phyloP scores from a whole-genome alignment of 1,140 invertebrate species.

The Aphaenogaster rudis region DNA sequence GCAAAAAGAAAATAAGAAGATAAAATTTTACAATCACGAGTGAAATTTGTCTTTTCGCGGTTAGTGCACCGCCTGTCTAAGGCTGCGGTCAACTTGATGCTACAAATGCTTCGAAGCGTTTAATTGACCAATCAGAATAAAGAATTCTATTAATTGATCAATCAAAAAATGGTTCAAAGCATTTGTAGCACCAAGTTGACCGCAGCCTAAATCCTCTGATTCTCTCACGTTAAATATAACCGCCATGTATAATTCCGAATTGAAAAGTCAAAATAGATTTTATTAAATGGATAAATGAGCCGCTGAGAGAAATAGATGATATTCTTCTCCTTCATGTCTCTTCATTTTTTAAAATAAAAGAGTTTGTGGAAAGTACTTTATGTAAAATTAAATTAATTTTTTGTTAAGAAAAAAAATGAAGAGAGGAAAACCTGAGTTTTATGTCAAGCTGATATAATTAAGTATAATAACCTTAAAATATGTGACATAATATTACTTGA shows the following conservation, averaged over 20 bases:
- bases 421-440: not conserved
- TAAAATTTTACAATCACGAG: conserved; percentile 22
- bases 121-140: too few species aligned
- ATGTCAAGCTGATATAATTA: not conserved
- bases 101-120: too few species aligned
- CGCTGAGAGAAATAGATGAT: not conserved
- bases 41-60: conserved; percentile 31
- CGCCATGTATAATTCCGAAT: not conserved
- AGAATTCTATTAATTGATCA: too few species aligned
- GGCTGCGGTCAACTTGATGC: not conserved
- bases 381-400: conserved; percentile 1
- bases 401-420: not conserved
- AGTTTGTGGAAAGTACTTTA: not conserved
- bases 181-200: too few species aligned
- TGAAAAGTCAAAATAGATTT: not conserved
- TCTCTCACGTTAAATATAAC: not conserved
- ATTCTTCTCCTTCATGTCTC: not conserved
- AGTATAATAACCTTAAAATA: not conserved
- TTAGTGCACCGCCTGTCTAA: not conserved
- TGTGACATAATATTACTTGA: conserved; percentile 27
- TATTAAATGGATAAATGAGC: not conserved
- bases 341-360: not conserved
- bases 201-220: not conserved
- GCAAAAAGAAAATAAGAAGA: conserved; percentile 27
- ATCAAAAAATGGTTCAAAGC: too few species aligned